Evolutionary conservation across 2,113 vertebrate species (phyloP).

Genomic region (Psettodes erumei): DNA sequence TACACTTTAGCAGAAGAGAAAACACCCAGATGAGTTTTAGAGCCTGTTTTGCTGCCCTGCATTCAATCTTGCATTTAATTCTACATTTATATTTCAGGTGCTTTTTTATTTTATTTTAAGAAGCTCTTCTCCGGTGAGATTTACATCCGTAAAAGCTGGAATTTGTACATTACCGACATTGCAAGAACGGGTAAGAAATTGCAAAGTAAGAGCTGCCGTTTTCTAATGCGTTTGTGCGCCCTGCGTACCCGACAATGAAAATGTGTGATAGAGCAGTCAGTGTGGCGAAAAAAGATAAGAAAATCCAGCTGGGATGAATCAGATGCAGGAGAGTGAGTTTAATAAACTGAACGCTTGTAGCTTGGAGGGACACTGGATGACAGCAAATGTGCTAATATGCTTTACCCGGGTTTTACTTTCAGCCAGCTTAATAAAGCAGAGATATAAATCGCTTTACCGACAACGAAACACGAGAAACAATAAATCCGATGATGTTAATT

Average conservation of each 20-base stretch:
- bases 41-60: not conserved
- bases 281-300: not conserved
- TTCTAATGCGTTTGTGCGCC: constrained; percentile 9
- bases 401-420: not conserved
- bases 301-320: not conserved
- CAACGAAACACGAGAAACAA: not conserved
- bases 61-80: constrained; percentile 24
- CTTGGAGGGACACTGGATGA: not conserved
- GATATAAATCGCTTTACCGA: not conserved
- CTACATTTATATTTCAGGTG: constrained; percentile 34
- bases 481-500: not conserved
- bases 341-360: not conserved
- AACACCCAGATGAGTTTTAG: constrained; percentile 32
- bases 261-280: not conserved
- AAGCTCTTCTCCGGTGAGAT: constrained; percentile 5
- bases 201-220: constrained; percentile 3
- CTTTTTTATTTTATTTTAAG: too few species aligned
- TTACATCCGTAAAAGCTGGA: not conserved
- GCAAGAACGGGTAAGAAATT: not conserved
- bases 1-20: constrained; percentile 27
- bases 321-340: not conserved
- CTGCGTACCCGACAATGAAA: not conserved
- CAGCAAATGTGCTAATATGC: not conserved
- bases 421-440: not conserved
- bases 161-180: constrained; percentile 1